Evolutionary conservation across 1,140 invertebrate species (phyloP).

Genomic region (Drosophila sechellia): DNA sequence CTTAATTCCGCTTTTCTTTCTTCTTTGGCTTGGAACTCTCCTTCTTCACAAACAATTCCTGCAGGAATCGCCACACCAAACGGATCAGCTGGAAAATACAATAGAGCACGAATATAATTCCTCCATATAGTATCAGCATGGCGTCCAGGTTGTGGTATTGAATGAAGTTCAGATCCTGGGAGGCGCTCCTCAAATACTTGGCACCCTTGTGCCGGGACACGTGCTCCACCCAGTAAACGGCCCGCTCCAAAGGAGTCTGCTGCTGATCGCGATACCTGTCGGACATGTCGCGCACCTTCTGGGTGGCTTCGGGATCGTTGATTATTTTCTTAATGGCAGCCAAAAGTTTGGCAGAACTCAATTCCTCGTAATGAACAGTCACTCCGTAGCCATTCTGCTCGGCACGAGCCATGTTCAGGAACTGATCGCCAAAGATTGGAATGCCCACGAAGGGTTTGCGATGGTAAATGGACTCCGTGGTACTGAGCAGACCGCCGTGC

Average conservation of each 20-base stretch:
- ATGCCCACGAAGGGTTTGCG: constrained; percentile 90
- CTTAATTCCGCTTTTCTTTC: constrained; percentile 22
- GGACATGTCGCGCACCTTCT: constrained; percentile 86
- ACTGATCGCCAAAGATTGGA: constrained; percentile 89
- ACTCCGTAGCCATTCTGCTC: constrained; percentile 85
- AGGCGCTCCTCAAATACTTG: constrained; percentile 85
- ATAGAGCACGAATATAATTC: constrained; percentile 56
- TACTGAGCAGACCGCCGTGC: constrained; percentile 89
- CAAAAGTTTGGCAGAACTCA: constrained; percentile 49
- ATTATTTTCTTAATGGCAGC: constrained; percentile 59
- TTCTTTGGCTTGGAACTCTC: constrained; percentile 1
- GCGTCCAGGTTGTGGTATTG: constrained; percentile 86
- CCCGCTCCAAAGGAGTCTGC: constrained; percentile 87
- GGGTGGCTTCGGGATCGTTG: constrained; percentile 52
- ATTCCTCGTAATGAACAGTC: constrained; percentile 57
- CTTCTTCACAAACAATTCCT: constrained; percentile 40
- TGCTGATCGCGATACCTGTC: constrained; percentile 88
- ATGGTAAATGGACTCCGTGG: constrained; percentile 90
- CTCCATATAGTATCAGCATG: constrained; percentile 64
- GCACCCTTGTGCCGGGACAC: constrained; percentile 87
- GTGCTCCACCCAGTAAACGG: constrained; percentile 90
- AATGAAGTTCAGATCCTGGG: constrained; percentile 85
- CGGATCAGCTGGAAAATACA: constrained; percentile 50
- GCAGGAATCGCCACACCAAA: constrained; percentile 19
- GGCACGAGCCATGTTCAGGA: constrained; percentile 85